Evolutionary conservation across 2,797 vertebrate species (phyloP).

Genomic region (Todus mexicanus): DNA sequence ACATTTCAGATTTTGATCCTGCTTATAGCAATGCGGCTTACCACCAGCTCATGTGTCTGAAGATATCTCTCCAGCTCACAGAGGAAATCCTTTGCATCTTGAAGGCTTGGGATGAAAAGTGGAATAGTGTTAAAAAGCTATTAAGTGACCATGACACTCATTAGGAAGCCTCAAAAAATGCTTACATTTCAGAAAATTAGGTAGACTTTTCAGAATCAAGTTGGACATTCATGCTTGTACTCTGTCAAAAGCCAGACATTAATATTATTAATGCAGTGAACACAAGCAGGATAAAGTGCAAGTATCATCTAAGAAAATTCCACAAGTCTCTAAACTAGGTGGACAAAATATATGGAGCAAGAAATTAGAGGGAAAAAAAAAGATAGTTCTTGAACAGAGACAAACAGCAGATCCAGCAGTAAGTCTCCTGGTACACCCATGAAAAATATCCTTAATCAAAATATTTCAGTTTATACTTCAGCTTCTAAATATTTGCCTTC

Average conservation of each 20-base stretch:
- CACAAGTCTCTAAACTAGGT: background rate
- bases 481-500: background rate
- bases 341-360: background rate
- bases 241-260: background rate
- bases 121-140: background rate
- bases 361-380: background rate
- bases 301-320: background rate
- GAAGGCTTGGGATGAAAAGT: background rate
- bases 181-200: background rate
- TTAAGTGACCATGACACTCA: background rate
- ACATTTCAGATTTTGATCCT: background rate
- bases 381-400: background rate
- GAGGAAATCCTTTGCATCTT: background rate
- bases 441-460: background rate
- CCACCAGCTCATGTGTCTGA: background rate
- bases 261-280: background rate
- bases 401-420: background rate
- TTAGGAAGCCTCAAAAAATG: background rate
- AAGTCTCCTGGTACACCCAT: background rate
- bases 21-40: background rate
- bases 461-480: background rate
- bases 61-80: background rate
- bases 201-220: background rate
- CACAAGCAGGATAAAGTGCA: background rate
- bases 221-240: background rate